A percentile compares a stretch with the other conserved stretches of the same genome.
Conservation (phyloP, 2,797 vertebrate species). For the Ciconia nigra region DNA sequence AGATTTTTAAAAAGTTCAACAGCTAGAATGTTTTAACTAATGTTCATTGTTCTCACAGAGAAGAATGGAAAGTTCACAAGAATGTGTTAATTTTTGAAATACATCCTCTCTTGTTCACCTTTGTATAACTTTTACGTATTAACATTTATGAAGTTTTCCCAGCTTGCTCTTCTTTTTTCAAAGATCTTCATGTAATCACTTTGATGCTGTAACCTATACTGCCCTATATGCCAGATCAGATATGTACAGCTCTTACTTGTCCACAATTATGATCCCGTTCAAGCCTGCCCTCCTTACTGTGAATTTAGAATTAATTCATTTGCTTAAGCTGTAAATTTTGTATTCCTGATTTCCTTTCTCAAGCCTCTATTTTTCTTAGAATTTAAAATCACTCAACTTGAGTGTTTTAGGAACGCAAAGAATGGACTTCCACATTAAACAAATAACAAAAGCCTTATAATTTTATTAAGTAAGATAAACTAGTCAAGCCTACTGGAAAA, state of each 20-base stretch:
- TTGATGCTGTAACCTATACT: accelerated
- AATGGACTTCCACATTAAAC: neutral
- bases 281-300: neutral
- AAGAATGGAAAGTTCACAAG: neutral
- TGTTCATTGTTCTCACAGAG: neutral
- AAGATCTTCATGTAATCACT: neutral
- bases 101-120: neutral
- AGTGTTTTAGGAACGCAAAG: neutral
- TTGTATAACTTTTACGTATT: neutral
- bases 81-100: neutral
- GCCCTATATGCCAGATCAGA: neutral
- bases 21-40: neutral
- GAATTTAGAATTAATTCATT: neutral
- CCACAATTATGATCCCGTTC: neutral
- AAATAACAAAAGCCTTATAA: neutral
- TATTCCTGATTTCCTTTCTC: neutral
- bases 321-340: neutral
- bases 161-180: neutral
- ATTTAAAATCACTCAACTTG: neutral
- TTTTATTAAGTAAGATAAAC: neutral
- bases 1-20: neutral
- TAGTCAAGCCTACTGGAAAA: neutral
- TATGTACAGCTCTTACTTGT: neutral
- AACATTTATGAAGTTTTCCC: neutral
- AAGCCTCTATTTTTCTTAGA: neutral